Base-by-base conservation (phyloP, 2,888 invertebrate genomes). In the Lasioglossum figueresi region DNA sequence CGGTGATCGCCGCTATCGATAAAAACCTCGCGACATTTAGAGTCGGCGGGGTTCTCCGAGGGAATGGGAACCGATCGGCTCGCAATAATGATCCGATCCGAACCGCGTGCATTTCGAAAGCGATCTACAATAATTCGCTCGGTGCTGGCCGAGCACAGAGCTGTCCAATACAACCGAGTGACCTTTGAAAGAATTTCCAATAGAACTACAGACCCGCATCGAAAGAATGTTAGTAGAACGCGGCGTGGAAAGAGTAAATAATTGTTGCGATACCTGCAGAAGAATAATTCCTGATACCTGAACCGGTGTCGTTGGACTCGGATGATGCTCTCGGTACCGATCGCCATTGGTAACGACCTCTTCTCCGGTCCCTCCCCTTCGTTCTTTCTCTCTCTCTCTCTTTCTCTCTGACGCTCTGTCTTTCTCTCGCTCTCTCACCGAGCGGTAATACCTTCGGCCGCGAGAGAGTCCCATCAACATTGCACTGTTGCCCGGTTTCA, bases 321-420 rank as follows among this genome's bases (percentile, higher is more conserved):
- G 78, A 76, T 52, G 77, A 82, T 81, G 82, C 90, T 84, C 72
- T 43, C 37, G 78, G 78, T 82, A 83, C 84, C 79, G 84, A 86
- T 90, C 84, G 84, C 83, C 79, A 90, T 90, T 85, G 80, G 88
- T 77, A 88, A 86, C 84, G 74, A 72, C 81, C 76, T 84, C 84
- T 72, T 86, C 80, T 81, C 75, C 77, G 31, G 48, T 76, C 59
- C 45, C 80, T 85, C 76, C 63, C 31, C 63, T 63, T 63, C 63
- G 4, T 6, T 63, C 63, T 31, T 0, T 63, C 31, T 63, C 8
- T 63, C 31, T 63, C 6, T 63, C 27, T 59, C 31, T 14, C 6
- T 27, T 27, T 63, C 16, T 63, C 80, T 56, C 68, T 81, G 43
- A 84, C 80, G 80, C 85, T 88, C 80, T 56, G 43, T 80, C 48